Evolutionary conservation across 2,888 invertebrate species (phyloP).

Genomic region (Nemotelus pantherinus): DNA sequence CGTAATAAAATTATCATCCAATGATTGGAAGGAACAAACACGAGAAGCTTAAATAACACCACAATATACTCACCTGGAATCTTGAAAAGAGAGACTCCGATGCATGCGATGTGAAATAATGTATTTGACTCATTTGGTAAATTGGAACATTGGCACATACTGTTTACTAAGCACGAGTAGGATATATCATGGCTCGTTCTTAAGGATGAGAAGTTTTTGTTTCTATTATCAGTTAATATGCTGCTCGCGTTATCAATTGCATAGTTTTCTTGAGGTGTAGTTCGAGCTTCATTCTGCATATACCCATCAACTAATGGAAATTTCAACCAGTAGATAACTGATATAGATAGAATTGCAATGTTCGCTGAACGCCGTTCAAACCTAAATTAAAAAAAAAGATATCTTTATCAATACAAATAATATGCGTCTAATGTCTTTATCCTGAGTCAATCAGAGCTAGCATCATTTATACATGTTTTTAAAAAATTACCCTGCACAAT

Average conservation of each 20-base stretch:
- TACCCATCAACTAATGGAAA: constrained; percentile 61
- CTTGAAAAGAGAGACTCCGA: constrained; percentile 65
- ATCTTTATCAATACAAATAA: background rate
- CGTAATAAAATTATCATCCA: too few relatives aligned
- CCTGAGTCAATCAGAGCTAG: too few relatives aligned
- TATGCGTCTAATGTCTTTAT: too few relatives aligned
- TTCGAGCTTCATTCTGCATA: constrained; percentile 61
- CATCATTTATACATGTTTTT: too few relatives aligned
- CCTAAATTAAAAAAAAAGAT: constrained; percentile 51
- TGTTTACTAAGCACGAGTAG: constrained; percentile 64
- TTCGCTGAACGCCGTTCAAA: constrained; percentile 59
- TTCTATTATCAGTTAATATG: constrained; percentile 48
- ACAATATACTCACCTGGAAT: constrained; percentile 63
- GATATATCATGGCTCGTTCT: constrained; percentile 63
- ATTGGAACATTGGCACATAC: constrained; percentile 65
- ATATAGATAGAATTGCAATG: constrained; percentile 61
- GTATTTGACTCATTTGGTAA: constrained; percentile 65
- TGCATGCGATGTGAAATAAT: constrained; percentile 65
- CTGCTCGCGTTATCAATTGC: constrained; percentile 53
- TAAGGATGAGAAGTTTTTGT: constrained; percentile 56
- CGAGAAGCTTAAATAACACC: too few relatives aligned
- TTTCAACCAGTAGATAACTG: constrained; percentile 61
- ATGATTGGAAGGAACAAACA: too few relatives aligned
- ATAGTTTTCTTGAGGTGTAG: constrained; percentile 52
- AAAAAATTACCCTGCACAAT: too few relatives aligned